phyloP scores from a whole-genome alignment of 2,113 vertebrate species.

The Aptenodytes forsteri region DNA sequence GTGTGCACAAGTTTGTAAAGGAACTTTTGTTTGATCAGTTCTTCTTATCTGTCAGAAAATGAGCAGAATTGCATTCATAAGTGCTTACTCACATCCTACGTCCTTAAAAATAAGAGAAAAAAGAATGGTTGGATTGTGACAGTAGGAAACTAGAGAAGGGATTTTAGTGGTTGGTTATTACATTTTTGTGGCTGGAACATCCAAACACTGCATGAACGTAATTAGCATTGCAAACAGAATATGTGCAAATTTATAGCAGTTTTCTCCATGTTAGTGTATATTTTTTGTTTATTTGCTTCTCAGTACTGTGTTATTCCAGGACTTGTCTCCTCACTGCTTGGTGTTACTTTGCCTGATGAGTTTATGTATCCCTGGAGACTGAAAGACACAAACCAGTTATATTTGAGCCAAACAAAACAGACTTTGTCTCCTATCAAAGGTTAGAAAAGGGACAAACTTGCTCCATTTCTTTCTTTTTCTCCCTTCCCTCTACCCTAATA shows the following conservation, averaged over 20 bases:
- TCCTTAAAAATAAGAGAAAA: background rate
- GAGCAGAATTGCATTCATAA: constrained; percentile 26
- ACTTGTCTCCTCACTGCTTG: background rate
- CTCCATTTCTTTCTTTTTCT: background rate
- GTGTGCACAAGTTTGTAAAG: constrained; percentile 9
- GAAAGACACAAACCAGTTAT: background rate
- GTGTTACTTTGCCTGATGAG: background rate
- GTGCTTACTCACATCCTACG: constrained; percentile 35
- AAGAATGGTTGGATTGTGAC: background rate
- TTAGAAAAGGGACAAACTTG: background rate
- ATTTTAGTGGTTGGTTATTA: background rate
- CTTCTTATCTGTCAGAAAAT: constrained; percentile 14
- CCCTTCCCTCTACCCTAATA: background rate
- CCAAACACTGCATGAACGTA: background rate
- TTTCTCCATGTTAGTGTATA: background rate
- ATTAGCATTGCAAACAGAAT: background rate
- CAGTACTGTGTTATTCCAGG: background rate
- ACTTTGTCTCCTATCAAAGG: background rate
- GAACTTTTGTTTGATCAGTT: background rate
- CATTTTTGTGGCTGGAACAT: background rate
- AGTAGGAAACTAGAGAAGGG: background rate
- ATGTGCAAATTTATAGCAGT: background rate
- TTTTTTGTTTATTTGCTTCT: constrained; percentile 5
- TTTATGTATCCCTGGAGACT: background rate
- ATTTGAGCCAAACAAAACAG: background rate